Percentiles rank a stretch among this genome's conserved stretches.
phyloP scores from a whole-genome alignment of 2,888 invertebrate genomes.

The Eupithecia inturbata region DNA sequence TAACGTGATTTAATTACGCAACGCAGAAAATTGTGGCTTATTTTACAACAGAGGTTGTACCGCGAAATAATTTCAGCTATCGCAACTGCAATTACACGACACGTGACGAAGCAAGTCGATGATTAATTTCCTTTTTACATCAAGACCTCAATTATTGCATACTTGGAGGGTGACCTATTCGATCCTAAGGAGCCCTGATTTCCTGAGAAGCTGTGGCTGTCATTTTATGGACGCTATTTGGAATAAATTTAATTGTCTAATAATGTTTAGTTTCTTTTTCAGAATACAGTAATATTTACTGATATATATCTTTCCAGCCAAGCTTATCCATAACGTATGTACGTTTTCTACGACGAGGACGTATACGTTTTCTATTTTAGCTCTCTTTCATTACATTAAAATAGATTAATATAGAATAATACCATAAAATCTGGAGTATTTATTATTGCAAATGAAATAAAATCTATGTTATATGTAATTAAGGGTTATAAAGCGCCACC shows the following conservation, averaged over 20 bases:
- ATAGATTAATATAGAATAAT: too few species aligned
- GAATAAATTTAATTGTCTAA: too few species aligned
- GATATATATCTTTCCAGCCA: too few species aligned
- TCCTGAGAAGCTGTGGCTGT: not conserved
- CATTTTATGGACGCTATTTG: slow-evolving; percentile 3
- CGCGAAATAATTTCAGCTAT: slow-evolving; percentile 52
- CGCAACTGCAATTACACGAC: slow-evolving; percentile 51
- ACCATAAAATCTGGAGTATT: not conserved
- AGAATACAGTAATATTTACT: too few species aligned
- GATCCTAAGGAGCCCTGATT: slow-evolving; percentile 49
- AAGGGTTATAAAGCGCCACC: slow-evolving; percentile 3
- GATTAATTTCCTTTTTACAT: slow-evolving; percentile 58
- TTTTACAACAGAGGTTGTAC: slow-evolving; percentile 45
- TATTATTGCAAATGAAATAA: not conserved
- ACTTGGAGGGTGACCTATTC: slow-evolving; percentile 51
- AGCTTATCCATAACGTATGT: too few species aligned
- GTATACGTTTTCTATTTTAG: not conserved
- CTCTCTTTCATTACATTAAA: too few species aligned
- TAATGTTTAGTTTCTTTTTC: too few species aligned
- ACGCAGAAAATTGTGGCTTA: slow-evolving; percentile 29
- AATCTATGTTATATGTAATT: slow-evolving; percentile 1
- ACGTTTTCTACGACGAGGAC: too few species aligned
- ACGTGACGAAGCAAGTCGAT: slow-evolving; percentile 54
- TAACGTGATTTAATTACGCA: slow-evolving; percentile 4
- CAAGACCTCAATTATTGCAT: slow-evolving; percentile 55